Base-by-base conservation (phyloP, 1,140 invertebrate species). In the Danaus melanippus region DNA sequence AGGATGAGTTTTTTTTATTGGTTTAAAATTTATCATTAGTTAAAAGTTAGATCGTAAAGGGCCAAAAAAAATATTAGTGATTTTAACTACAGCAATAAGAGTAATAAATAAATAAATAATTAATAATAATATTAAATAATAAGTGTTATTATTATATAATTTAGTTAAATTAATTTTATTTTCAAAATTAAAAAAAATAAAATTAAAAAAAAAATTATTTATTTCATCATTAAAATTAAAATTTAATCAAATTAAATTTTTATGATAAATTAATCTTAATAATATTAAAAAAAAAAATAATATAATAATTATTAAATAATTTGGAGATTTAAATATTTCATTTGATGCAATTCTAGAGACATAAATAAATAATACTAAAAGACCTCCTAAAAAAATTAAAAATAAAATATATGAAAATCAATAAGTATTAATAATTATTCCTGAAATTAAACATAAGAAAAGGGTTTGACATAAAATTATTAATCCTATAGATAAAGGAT, bases 301-400 rank as follows among this genome's bases (percentile, higher is more conserved):
- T 50, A 76, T 59, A 64, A 58, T 62, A 50, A 43, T 64, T 71
- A 69, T 60, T 64, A 74, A 68, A 74, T 43, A 68, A n/a, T n/a
- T n/a, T n/a, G n/a, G n/a, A n/a, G n/a, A 44, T 55, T 77, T 75
- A 75, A 89, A 88, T 83, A 87, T 79, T 88, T 89, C 76, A 84
- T 90, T 89, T 17, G 82, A 88, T 2, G 83, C 79, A 70, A 90
- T 71, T 60, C 88, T 89, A 50, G 87, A 87, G 50, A 90, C 84
- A 78, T 90, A 89, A 77, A 89, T 78, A 80, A 90, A 90, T 71
- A 90, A 56, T 62, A 90, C 79, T 86, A 90, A 69, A 83, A 90
- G 75, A 46, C 88, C 89, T 66, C 89, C 84, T 77, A 89, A 71
- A 76, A 89, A 86, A 57, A 82, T 81, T 79, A 89, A 66, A 64